Base-by-base conservation (phyloP, 1,140 invertebrate species). In the Neodiprion pinetum region DNA sequence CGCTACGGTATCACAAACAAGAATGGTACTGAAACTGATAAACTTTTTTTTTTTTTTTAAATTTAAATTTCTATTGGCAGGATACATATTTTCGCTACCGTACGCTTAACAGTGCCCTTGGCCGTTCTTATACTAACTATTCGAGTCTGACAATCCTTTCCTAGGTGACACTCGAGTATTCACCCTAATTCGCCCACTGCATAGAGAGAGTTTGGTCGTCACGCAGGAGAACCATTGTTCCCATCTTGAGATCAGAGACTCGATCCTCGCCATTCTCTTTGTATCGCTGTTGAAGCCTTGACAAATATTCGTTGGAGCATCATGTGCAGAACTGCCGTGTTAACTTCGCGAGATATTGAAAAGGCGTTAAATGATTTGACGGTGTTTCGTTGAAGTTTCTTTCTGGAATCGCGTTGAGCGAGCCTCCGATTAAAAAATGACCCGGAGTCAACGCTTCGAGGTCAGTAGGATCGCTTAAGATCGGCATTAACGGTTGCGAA, bases 221-320 rank as follows among this genome's bases (percentile, higher is more conserved):
- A 48, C 77, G 76, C 2, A 83, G 11, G 0, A 83, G n/a, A 9
- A 88, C 87, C 9, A 88, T 28, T 9, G 76, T 68, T 48, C 80
- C 79, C 14, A 79, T 67, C 69, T 81, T 75, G 14, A 81, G n/a
- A 66, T 79, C 75, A 9, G 48, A 70, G 53, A 21, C 49, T 76
- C 72, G 17, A 53, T 72, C 23, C 9, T 67, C 28, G 7, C 50
- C 3, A 48, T 70, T 72, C 78, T 79, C 80, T 68, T 81, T 78
- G 12, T 66, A 11, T n/a, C 78, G 40, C 11, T 7, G 12, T 68
- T 78, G 75, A 1, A 80, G 65, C 2, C 48, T 74, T 17, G 49
- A 67, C 1, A 80, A 50, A 50, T 77, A 80, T 21, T 80, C 79
- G 8, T 14, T 11, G 3, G 7, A n/a, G 74, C 76, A 80, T 0